Evolutionary conservation across 2,113 vertebrate species (phyloP), one percentile per base, ranked within the genome.

Genomic region (Odontophorus gujanensis): DNA sequence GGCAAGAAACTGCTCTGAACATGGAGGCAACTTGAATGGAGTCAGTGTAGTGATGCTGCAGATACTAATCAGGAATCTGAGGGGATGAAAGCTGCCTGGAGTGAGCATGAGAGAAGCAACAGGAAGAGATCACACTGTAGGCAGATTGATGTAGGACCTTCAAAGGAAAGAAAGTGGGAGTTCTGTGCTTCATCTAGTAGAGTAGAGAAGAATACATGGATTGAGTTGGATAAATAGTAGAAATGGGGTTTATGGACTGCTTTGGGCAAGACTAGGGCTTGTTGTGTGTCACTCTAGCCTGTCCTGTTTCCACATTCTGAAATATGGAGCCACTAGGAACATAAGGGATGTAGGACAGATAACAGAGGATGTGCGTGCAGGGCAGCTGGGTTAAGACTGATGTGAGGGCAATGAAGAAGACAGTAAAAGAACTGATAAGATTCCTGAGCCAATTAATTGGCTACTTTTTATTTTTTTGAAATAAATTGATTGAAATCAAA

Each of bases 401-500:
- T 68, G 15, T 21, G 66, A n/a, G 47, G 20, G 3, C 76, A 78
- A 75, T 83, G 65, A 34, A 75, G 58, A n/a, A 80, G 74, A 25
- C 48, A 48, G 6, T 76, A 81, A 75, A 4, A 73, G 57, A 83
- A 13, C 6, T 73, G 32, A 36, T 42, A 59, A 74, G 22, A 51
- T 65, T 59, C 36, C 9, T 8, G 7, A 92, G 48, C 26, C 62
- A 86, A 21, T 30, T 92, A 43, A 86, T 88, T 81, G 85, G 48
- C 59, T 45, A 4, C 14, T 45, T 50, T 26, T 14, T n/a, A n/a
- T 26, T 80, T 79, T 81, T 79, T 32, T n/a, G n/a, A n/a, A n/a
- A n/a, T n/a, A n/a, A n/a, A n/a, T n/a, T n/a, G n/a, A n/a, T n/a
- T 47, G 50, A 90, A 94, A 63, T 9, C 55, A 24, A 89, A 89